Conservation (phyloP, 2,113 vertebrate species). For the Leucosticte australis region DNA sequence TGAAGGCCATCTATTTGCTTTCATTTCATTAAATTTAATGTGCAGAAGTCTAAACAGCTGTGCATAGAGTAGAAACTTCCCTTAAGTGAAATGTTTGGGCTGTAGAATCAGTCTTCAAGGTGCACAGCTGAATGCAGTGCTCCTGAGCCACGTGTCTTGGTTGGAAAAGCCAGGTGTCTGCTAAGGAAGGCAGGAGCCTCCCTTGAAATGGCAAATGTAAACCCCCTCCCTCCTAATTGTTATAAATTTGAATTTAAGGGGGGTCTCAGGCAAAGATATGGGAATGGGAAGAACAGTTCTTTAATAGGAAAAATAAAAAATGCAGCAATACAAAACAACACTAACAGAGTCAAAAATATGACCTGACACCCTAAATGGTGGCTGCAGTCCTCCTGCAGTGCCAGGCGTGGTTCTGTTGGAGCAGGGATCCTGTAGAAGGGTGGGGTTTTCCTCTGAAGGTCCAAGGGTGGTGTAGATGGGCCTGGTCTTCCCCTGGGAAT, state of each 20-base stretch:
- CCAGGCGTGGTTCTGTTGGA: neutral
- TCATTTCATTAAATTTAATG: neutral
- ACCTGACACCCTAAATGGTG: neutral
- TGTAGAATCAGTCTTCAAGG: neutral
- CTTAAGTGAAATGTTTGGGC: neutral
- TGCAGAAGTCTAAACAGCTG: neutral
- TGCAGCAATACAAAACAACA: neutral
- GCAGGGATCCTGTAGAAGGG: neutral
- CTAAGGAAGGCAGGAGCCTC: neutral
- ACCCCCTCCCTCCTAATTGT: neutral
- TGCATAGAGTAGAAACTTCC: neutral
- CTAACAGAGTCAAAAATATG: neutral
- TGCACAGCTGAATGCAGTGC: neutral
- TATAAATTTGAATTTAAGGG: neutral
- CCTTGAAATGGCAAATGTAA: neutral
- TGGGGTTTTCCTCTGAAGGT: neutral
- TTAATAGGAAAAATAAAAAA: neutral
- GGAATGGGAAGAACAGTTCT: neutral
- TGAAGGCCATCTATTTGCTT: neutral
- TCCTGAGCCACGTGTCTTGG: neutral
- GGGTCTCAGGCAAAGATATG: neutral
- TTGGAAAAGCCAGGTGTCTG: neutral
- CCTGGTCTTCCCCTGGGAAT: neutral
- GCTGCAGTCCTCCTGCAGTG: neutral
- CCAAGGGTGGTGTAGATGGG: neutral